A percentile compares a stretch with the other conserved stretches of the same genome.
These are phyloP conservation scores for Xenentodon cancila DNA, from an alignment of 2,797 vertebrate genomes.

Conservation along the genomic window DNA sequence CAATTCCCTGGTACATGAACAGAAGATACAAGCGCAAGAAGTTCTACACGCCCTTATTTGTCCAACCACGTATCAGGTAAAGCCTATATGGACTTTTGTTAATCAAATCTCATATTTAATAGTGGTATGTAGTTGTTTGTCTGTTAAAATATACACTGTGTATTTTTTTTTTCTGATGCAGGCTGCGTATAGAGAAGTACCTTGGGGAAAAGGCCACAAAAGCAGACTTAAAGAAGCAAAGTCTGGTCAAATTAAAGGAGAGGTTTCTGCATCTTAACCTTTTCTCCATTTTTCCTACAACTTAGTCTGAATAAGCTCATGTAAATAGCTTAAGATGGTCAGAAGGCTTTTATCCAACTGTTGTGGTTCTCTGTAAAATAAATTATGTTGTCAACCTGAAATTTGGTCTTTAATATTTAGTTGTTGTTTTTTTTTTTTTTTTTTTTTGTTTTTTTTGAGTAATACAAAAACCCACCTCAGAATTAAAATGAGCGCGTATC, in stretches of 20 bases:
- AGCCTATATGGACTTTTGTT: slow-evolving; percentile 3
- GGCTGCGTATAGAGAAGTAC: slow-evolving; percentile 86
- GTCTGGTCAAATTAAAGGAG: slow-evolving; percentile 66
- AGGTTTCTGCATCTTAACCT: slow-evolving; percentile 77
- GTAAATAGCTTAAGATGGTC: slow-evolving; percentile 1
- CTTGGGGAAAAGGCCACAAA: slow-evolving; percentile 66
- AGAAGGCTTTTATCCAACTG: slow-evolving; percentile 24
- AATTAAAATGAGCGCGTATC: not conserved
- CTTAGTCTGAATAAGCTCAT: not conserved
- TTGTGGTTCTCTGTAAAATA: slow-evolving; percentile 26
- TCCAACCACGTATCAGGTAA: slow-evolving; percentile 88
- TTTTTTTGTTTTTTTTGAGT: not conserved
- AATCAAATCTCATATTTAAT: too few relatives aligned
- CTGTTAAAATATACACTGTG: not conserved
- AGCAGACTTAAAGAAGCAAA: slow-evolving; percentile 64
- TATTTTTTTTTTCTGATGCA: slow-evolving; percentile 58
- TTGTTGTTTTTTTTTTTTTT: too few relatives aligned
- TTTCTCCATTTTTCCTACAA: not conserved
- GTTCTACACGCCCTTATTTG: slow-evolving; percentile 88
- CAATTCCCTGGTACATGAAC: slow-evolving; percentile 95
- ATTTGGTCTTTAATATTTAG: not conserved
- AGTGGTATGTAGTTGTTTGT: too few relatives aligned
- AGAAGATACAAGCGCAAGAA: slow-evolving; percentile 83
- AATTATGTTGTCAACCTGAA: slow-evolving; percentile 12
- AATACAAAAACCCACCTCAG: not conserved